These are phyloP conservation scores for Dufourea novaeangliae DNA, from an alignment of 1,140 invertebrate species.

Conservation along the genomic window DNA sequence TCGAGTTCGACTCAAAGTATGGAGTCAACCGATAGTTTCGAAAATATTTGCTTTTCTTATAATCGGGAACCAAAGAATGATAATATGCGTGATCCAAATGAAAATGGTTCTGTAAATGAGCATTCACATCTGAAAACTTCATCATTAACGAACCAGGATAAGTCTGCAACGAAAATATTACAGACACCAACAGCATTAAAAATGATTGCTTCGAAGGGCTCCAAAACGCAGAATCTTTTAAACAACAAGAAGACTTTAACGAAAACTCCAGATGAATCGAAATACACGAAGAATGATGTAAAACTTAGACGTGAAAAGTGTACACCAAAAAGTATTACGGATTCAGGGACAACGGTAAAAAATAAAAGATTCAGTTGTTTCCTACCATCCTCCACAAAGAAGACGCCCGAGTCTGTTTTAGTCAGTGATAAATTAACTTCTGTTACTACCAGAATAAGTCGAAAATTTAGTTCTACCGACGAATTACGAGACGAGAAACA, in stretches of 20 bases:
- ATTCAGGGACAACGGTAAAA: constrained; percentile 19
- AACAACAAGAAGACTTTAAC: neutral
- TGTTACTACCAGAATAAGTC: constrained; percentile 17
- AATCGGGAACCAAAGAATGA: constrained; percentile 27
- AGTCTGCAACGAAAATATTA: constrained; percentile 6
- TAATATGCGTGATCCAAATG: constrained; percentile 32
- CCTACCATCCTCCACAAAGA: constrained; percentile 56
- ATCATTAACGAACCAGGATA: constrained; percentile 26
- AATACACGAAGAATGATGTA: constrained; percentile 59
- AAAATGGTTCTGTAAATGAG: constrained; percentile 15
- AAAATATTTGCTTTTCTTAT: constrained; percentile 64
- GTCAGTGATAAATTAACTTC: neutral
- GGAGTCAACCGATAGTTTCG: constrained; percentile 71
- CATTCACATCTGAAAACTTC: neutral
- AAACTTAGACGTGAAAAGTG: constrained; percentile 66
- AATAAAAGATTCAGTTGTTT: constrained; percentile 69
- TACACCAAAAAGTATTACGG: constrained; percentile 22
- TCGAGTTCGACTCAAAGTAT: constrained; percentile 70
- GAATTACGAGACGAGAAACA: constrained; percentile 70
- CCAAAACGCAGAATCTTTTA: neutral
- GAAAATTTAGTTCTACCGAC: constrained; percentile 74
- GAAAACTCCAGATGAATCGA: constrained; percentile 43
- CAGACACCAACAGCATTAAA: constrained; percentile 23
- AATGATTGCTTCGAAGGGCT: neutral
- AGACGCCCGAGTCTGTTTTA: constrained; percentile 45